Evolutionary conservation across 35 echinoderm and acorn worm genomes (phyloP).

Genomic region (Ophiothrix spiculata): DNA sequence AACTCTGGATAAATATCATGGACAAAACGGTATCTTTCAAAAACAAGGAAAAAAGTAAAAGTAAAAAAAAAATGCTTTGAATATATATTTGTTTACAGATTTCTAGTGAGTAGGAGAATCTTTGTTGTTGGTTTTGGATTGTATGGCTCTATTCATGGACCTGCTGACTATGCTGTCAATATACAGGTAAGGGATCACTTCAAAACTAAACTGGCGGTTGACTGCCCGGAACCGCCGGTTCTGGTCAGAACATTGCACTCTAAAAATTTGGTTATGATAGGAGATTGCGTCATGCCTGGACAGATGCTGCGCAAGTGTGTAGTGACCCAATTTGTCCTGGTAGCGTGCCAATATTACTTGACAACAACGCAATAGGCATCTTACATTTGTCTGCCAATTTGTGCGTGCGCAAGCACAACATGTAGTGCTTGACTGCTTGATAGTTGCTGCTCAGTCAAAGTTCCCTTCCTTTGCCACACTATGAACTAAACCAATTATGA

Average conservation of each 20-base stretch:
- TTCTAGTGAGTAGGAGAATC: conserved; percentile 85
- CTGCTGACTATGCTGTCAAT: conserved; percentile 95
- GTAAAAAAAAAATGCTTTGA: neutral
- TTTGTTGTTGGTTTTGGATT: conserved; percentile 98
- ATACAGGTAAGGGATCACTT: conserved; percentile 52
- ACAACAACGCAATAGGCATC: neutral
- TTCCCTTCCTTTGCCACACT: neutral
- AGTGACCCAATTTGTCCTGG: neutral
- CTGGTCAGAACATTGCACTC: neutral
- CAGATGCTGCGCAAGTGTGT: too few relatives aligned
- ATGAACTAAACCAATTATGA: neutral
- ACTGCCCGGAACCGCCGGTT: too few relatives aligned
- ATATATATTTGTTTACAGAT: conserved; percentile 47
- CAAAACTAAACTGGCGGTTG: neutral
- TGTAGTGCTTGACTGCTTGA: too few relatives aligned
- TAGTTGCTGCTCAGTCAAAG: neutral
- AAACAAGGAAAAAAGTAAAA: neutral
- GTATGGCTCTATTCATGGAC: conserved; percentile 97
- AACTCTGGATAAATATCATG: neutral
- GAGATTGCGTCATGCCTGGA: too few relatives aligned
- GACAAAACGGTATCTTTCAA: neutral
- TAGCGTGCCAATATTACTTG: neutral
- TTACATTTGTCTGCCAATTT: neutral
- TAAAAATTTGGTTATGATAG: neutral
- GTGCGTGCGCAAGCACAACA: neutral